Conservation (phyloP, 2,113 vertebrate species). For the Prietella phreatophila region DNA sequence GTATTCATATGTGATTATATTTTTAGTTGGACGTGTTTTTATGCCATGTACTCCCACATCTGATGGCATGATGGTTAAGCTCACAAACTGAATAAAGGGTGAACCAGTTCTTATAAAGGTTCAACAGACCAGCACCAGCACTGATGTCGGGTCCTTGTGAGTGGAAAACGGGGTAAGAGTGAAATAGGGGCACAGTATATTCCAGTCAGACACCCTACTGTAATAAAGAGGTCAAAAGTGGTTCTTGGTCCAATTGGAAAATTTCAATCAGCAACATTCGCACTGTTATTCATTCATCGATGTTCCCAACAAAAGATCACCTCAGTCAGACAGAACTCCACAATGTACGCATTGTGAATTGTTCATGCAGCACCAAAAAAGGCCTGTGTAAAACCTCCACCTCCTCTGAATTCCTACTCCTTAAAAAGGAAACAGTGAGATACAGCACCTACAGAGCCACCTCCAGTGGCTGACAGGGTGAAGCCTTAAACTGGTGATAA, state of each 20-base stretch:
- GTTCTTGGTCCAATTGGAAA: slow-evolving; percentile 27
- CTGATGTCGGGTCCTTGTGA: background rate
- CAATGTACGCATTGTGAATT: background rate
- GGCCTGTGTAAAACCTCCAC: background rate
- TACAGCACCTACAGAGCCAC: background rate
- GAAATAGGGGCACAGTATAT: background rate
- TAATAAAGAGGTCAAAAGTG: slow-evolving; percentile 49
- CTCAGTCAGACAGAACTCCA: background rate
- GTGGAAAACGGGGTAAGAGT: background rate
- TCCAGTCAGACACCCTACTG: background rate
- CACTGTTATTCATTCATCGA: slow-evolving; percentile 34
- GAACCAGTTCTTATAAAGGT: background rate
- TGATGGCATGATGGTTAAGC: background rate
- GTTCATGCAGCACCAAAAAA: background rate
- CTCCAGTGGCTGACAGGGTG: slow-evolving; percentile 8
- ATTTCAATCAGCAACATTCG: slow-evolving; percentile 46
- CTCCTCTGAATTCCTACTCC: slow-evolving; percentile 29
- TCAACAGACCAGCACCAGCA: background rate
- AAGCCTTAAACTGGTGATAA: slow-evolving; percentile 21
- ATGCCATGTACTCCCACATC: background rate
- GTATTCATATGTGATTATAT: background rate
- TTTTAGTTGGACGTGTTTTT: background rate
- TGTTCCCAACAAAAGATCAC: background rate
- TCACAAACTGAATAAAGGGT: background rate
- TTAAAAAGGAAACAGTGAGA: slow-evolving; percentile 33